Percentiles rank a stretch among this genome's conserved stretches.
phyloP scores from a whole-genome alignment of 2,888 invertebrate genomes.

The Acholoe squamosa region DNA sequence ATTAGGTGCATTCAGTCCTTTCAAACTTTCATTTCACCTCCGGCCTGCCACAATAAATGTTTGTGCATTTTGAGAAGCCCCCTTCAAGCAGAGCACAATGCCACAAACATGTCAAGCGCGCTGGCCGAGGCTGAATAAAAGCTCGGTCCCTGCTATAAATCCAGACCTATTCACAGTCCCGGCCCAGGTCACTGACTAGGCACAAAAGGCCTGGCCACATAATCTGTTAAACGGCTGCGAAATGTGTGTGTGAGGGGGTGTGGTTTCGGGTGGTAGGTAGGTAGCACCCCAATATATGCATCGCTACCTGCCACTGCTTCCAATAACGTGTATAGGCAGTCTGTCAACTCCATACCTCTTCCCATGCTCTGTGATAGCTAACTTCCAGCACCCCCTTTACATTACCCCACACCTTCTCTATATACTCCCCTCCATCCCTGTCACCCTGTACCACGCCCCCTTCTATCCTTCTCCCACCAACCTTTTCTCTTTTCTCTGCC shows the following conservation, averaged over 20 bases:
- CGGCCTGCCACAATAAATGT: slow-evolving; percentile 64
- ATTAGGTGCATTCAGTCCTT: slow-evolving; percentile 65
- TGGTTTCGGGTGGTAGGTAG: not conserved
- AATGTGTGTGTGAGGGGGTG: slow-evolving; percentile 38
- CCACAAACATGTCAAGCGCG: slow-evolving; percentile 50
- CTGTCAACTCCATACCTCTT: slow-evolving; percentile 31
- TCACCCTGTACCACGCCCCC: slow-evolving; percentile 24
- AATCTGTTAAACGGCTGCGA: slow-evolving; percentile 58
- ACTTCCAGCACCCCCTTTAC: not conserved
- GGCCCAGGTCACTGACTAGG: slow-evolving; percentile 47
- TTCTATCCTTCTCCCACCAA: not conserved
- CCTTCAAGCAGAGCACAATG: slow-evolving; percentile 5
- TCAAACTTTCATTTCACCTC: slow-evolving; percentile 64
- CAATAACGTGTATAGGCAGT: not conserved
- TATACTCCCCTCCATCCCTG: slow-evolving; percentile 4
- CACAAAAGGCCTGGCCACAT: slow-evolving; percentile 52
- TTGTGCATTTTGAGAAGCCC: slow-evolving; percentile 61
- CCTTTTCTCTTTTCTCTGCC: slow-evolving; percentile 6
- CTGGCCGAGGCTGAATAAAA: not conserved
- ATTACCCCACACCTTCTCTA: not conserved
- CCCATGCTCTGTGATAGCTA: not conserved
- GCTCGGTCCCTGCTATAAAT: slow-evolving; percentile 10
- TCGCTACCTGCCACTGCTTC: not conserved
- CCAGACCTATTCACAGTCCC: not conserved
- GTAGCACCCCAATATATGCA: slow-evolving; percentile 15